Percentiles rank a stretch among this genome's conserved stretches.
Conservation (phyloP, 2,113 vertebrate genomes). For the Myiozetetes cayanensis region DNA sequence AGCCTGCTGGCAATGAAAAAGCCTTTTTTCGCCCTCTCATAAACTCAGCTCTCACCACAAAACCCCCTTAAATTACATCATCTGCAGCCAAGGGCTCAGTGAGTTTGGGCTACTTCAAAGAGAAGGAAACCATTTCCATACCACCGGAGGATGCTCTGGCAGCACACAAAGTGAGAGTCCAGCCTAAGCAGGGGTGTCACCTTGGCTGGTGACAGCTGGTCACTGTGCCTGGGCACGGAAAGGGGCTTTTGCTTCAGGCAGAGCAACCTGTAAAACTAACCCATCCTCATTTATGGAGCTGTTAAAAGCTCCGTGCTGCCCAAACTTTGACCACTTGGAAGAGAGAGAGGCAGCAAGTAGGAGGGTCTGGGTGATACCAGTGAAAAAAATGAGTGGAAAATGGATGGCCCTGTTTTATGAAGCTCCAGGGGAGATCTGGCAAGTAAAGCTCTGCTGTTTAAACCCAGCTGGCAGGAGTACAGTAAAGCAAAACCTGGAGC, state of each 20-base stretch:
- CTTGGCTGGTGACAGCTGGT: not conserved
- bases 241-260: not conserved
- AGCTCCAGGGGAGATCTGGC: not conserved
- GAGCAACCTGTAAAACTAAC: not conserved
- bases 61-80: not conserved
- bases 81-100: not conserved
- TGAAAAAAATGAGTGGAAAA: fast-evolving
- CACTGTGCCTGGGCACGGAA: fast-evolving
- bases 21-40: not conserved
- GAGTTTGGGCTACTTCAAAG: not conserved
- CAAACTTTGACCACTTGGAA: not conserved
- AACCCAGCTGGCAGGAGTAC: not conserved
- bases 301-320: not conserved
- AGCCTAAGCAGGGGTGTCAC: not conserved
- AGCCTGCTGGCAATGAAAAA: not conserved
- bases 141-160: fast-evolving
- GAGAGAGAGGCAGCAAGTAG: not conserved
- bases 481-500: not conserved
- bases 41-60: not conserved
- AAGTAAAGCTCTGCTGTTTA: not conserved
- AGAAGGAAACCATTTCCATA: not conserved
- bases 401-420: not conserved
- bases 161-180: fast-evolving
- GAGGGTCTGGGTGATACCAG: not conserved
- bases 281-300: not conserved